Evolutionary conservation across 2,797 vertebrate species (phyloP).

Genomic region (Schizothorax lantsangensis): DNA sequence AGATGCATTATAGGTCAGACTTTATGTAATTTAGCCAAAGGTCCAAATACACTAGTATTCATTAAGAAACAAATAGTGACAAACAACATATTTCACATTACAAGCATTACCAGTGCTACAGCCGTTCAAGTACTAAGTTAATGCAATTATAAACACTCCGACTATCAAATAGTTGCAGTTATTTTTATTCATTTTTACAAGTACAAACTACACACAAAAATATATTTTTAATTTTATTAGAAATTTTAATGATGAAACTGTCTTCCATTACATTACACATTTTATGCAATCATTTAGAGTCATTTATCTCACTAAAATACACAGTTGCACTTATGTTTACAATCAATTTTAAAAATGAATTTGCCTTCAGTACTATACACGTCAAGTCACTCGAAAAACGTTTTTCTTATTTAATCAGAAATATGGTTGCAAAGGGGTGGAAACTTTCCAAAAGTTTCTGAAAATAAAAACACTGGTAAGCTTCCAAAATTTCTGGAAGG

Average conservation of each 20-base stretch:
- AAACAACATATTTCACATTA: neutral
- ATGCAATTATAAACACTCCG: neutral
- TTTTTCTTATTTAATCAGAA: neutral
- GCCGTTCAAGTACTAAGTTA: neutral
- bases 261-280: neutral
- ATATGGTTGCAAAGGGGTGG: neutral
- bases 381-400: no score
- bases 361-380: no score
- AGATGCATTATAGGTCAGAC: neutral
- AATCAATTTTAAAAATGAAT: neutral
- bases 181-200: neutral
- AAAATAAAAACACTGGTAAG: no score
- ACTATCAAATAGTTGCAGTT: neutral
- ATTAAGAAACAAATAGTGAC: neutral
- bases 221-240: neutral
- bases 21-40: neutral
- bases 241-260: neutral
- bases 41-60: neutral
- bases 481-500: no score
- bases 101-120: neutral
- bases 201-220: neutral
- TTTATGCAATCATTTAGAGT: neutral
- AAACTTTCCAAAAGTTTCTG: no score
- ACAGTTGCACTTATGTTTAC: neutral
- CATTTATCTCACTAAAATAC: neutral